A percentile compares a stretch with the other conserved stretches of the same genome.
Conservation (phyloP, 2,888 invertebrate genomes). For the Drosophila bunnanda region DNA sequence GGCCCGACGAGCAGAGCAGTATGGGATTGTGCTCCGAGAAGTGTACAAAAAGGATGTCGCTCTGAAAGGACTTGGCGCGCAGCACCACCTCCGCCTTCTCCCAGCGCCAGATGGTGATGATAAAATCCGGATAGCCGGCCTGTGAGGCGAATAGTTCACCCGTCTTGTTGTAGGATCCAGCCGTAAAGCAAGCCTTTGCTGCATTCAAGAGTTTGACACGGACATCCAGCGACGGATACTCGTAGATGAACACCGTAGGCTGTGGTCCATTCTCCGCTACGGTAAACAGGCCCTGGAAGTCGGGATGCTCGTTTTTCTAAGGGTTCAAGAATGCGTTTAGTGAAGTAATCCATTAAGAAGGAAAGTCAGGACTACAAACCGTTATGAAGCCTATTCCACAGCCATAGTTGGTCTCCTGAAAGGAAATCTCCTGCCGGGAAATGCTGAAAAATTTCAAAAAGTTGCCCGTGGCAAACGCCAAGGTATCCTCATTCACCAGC, state of each 20-base stretch:
- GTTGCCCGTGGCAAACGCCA: slow-evolving; percentile 93
- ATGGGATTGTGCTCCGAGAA: slow-evolving; percentile 93
- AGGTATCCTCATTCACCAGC: slow-evolving; percentile 89
- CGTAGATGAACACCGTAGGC: slow-evolving; percentile 92
- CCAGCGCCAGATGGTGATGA: slow-evolving; percentile 96
- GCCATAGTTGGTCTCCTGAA: slow-evolving; percentile 90
- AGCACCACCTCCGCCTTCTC: slow-evolving; percentile 90
- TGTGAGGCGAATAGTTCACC: slow-evolving; percentile 90
- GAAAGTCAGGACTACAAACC: slow-evolving; percentile 85
- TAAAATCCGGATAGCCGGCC: slow-evolving; percentile 94
- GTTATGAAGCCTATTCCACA: slow-evolving; percentile 92
- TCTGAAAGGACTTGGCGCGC: slow-evolving; percentile 92
- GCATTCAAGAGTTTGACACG: slow-evolving; percentile 91
- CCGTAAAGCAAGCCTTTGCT: slow-evolving; percentile 90
- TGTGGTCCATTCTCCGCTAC: slow-evolving; percentile 92
- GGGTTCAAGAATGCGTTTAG: rapidly evolving
- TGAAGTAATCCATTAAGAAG: neutral
- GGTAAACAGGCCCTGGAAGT: slow-evolving; percentile 88
- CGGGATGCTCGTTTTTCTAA: slow-evolving; percentile 88
- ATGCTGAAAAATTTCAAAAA: slow-evolving; percentile 91
- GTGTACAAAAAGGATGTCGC: slow-evolving; percentile 91
- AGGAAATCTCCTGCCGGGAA: slow-evolving; percentile 87
- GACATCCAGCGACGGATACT: slow-evolving; percentile 92
- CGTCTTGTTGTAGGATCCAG: slow-evolving; percentile 91
- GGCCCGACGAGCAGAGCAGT: slow-evolving; percentile 91